These are phyloP conservation scores for Lasioglossum pauxillum DNA, from an alignment of 2,888 invertebrate genomes.

Conservation along the genomic window DNA sequence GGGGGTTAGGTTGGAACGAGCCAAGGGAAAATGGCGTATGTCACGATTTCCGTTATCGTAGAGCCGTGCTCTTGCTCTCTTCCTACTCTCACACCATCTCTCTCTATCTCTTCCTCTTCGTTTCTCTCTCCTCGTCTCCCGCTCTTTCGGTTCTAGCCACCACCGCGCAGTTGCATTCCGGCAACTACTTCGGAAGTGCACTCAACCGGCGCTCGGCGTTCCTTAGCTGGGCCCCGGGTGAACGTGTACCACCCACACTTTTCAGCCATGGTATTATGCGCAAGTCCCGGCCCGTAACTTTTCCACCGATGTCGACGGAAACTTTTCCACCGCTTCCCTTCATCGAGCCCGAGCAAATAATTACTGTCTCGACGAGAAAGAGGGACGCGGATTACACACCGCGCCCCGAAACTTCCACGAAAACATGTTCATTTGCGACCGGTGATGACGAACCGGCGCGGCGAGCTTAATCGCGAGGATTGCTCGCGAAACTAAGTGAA, in stretches of 20 bases:
- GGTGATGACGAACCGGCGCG: background rate
- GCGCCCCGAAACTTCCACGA: slow-evolving; percentile 47
- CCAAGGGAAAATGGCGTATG: slow-evolving; percentile 64
- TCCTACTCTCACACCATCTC: background rate
- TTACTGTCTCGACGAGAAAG: slow-evolving; percentile 59
- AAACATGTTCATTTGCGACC: slow-evolving; percentile 55
- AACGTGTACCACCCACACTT: slow-evolving; percentile 30
- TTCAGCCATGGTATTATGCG: slow-evolving; percentile 62
- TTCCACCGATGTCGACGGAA: slow-evolving; percentile 49
- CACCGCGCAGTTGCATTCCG: slow-evolving; percentile 59
- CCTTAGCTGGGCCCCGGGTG: slow-evolving; percentile 24
- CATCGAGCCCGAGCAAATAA: slow-evolving; percentile 64
- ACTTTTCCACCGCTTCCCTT: slow-evolving; percentile 56
- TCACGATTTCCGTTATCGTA: slow-evolving; percentile 70
- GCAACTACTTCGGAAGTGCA: slow-evolving; percentile 71
- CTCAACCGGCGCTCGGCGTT: slow-evolving; percentile 56
- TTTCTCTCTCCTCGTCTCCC: background rate
- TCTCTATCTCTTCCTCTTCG: no score
- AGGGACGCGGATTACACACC: slow-evolving; percentile 33
- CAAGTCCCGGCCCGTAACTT: slow-evolving; percentile 66
- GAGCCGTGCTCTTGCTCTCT: slow-evolving; percentile 41
- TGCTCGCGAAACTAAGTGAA: background rate
- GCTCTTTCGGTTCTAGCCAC: background rate
- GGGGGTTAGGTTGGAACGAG: slow-evolving; percentile 21
- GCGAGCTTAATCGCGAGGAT: background rate